Conservation (phyloP, 2,888 invertebrate genomes). For the Aleiodes testaceus region DNA sequence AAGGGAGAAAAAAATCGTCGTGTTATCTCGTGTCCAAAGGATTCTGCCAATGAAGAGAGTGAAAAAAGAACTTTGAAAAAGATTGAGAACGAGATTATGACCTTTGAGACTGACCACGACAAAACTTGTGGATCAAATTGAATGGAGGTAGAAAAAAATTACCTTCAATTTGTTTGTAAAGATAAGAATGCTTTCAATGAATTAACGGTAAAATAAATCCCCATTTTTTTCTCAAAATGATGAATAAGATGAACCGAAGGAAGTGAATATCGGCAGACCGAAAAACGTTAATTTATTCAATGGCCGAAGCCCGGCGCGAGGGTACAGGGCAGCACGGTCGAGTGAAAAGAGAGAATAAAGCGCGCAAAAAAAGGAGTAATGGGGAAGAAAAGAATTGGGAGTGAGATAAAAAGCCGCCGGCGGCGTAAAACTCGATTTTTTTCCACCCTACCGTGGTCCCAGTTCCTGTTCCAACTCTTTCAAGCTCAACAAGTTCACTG, state of each 20-base stretch:
- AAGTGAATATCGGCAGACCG: slow-evolving; percentile 65
- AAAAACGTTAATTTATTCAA: slow-evolving; percentile 71
- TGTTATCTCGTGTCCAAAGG: neutral
- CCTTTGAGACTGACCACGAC: slow-evolving; percentile 50
- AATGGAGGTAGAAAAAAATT: no score
- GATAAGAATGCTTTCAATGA: no score
- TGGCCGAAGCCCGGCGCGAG: slow-evolving; percentile 58
- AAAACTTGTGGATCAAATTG: slow-evolving; percentile 41
- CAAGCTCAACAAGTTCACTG: slow-evolving; percentile 64
- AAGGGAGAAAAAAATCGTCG: no score
- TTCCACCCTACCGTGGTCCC: slow-evolving; percentile 21
- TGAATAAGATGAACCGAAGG: slow-evolving; percentile 31
- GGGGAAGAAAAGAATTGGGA: slow-evolving; percentile 44
- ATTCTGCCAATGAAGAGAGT: slow-evolving; percentile 10
- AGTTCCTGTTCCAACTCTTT: slow-evolving; percentile 51
- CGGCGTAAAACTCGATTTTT: slow-evolving; percentile 40
- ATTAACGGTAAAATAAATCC: no score
- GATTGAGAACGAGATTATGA: slow-evolving; percentile 51
- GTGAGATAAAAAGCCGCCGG: slow-evolving; percentile 48
- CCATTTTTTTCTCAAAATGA: slow-evolving; percentile 16
- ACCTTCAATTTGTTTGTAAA: no score
- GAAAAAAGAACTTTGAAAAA: slow-evolving; percentile 32
- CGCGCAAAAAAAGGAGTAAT: slow-evolving; percentile 26
- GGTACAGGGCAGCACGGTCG: slow-evolving; percentile 50
- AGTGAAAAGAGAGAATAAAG: slow-evolving; percentile 30